Base-by-base conservation (phyloP, 2,113 vertebrate species). In the Thryonomys swinderianus region DNA sequence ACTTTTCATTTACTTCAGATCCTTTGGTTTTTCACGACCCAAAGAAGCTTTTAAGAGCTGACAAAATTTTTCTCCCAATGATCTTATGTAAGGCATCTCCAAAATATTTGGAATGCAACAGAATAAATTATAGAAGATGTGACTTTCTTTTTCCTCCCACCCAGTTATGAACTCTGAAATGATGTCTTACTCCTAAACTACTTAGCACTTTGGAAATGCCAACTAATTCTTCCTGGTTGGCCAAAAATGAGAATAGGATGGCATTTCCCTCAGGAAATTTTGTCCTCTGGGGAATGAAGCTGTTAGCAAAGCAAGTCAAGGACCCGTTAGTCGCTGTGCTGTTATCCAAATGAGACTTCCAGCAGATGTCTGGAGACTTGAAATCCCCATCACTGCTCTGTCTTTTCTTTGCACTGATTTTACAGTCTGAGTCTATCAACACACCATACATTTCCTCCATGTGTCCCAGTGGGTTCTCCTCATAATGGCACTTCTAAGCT, bases 321-420 rank as follows among this genome's bases (percentile, higher is more conserved):
- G 94, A 94, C 88, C 94, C 82, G 85, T 94, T 97, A 93, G 91
- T 93, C 91, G 89, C 76, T 95, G 80, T 89, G 95, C 85, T 88
- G 73, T 88, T 93, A 92, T 85, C 92, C 94, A 95, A 92, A 90
- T 90, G 95, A 97, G 96, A 96, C 85, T 96, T 93, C 89, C 53
- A 42, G 93, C 95, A 96, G 97, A 97, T 97, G 97, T 94, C 96
- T 96, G 74, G 93, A 96, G 96, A 97, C 74, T 87, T 95, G 96
- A 91, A 96, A 89, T 96, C 94, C 88, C 95, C 96, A 87, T 88
- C 83, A 55, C 57, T 45, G 25, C 96, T 96, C 96, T 85, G 85
- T 93, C 96, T 97, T 97, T 96, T 93, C 69, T 76, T 79, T 69
- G 88, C 34, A 25, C 88, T 42, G 69, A 91, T 81, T 91, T 90